Evolutionary conservation across 2,797 vertebrate species (phyloP).

Genomic region (Enoplosus armatus): DNA sequence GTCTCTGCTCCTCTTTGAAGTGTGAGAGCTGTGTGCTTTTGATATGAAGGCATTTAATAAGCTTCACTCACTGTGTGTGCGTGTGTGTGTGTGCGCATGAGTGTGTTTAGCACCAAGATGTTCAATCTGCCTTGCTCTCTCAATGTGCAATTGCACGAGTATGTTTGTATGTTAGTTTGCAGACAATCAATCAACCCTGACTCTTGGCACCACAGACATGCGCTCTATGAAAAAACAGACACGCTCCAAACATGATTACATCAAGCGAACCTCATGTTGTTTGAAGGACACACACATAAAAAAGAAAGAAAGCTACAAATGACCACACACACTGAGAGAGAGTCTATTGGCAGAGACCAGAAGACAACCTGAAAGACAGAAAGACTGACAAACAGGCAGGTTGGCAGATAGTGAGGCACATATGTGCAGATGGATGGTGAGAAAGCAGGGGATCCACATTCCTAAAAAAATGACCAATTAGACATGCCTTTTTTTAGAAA

Average conservation of each 20-base stretch:
- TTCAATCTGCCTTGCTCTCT: conserved; percentile 30
- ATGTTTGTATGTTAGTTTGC: conserved; percentile 21
- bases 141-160: conserved; percentile 14
- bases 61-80: conserved; percentile 21
- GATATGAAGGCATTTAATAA: conserved; percentile 68
- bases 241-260: background rate
- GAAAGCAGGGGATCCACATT: background rate
- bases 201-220: background rate
- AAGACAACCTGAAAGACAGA: background rate
- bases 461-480: background rate
- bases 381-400: background rate
- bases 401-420: background rate
- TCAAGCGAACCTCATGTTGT: background rate
- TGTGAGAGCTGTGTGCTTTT: conserved; percentile 62
- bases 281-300: background rate
- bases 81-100: background rate
- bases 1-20: conserved; percentile 70
- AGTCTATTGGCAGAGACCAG: background rate
- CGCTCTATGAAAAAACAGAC: background rate
- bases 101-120: conserved; percentile 20
- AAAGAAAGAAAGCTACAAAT: background rate
- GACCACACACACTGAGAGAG: background rate
- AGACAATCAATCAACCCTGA: conserved; percentile 18
- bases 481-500: background rate
- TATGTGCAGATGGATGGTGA: background rate